A percentile compares a stretch with the other conserved stretches of the same genome.
Conservation (phyloP, 2,113 vertebrate species). For the Puntigrus tetrazona region DNA sequence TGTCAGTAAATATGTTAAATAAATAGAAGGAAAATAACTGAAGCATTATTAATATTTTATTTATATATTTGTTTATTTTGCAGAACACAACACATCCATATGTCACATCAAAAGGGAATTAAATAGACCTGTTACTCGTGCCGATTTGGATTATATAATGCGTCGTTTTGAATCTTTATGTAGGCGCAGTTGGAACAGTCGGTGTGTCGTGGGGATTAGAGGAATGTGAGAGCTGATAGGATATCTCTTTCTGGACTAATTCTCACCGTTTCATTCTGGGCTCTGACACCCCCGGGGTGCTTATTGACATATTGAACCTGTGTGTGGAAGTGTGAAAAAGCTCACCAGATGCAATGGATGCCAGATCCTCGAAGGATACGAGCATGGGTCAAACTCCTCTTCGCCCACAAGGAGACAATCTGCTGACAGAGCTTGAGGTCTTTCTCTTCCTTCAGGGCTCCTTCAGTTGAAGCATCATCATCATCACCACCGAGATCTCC, state of each 20-base stretch:
- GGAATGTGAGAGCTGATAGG: constrained; percentile 10
- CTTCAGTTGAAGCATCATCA: constrained; percentile 8
- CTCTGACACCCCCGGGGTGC: constrained; percentile 29
- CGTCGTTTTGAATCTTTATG: not conserved
- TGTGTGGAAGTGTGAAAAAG: constrained; percentile 43
- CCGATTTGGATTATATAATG: constrained; percentile 2
- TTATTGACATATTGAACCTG: constrained; percentile 49
- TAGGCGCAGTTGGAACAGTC: constrained; percentile 10
- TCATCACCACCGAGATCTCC: constrained; percentile 13
- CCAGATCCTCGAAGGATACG: constrained; percentile 17
- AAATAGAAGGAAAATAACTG: not conserved
- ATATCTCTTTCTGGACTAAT: constrained; percentile 35
- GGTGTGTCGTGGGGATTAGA: constrained; percentile 8
- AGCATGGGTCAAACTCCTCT: constrained; percentile 31
- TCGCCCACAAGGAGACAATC: constrained; percentile 27
- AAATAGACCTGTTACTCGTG: not conserved
- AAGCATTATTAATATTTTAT: no score
- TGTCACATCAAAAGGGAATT: constrained; percentile 20
- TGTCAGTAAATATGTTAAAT: not conserved
- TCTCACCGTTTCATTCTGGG: constrained; percentile 25
- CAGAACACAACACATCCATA: not conserved
- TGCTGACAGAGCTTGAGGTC: constrained; percentile 18
- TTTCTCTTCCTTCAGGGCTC: not conserved
- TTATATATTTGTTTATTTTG: no score
- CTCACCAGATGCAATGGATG: constrained; percentile 25